These are phyloP conservation scores for Tamias sibiricus DNA, from an alignment of 2,113 vertebrate species.

Conservation along the genomic window DNA sequence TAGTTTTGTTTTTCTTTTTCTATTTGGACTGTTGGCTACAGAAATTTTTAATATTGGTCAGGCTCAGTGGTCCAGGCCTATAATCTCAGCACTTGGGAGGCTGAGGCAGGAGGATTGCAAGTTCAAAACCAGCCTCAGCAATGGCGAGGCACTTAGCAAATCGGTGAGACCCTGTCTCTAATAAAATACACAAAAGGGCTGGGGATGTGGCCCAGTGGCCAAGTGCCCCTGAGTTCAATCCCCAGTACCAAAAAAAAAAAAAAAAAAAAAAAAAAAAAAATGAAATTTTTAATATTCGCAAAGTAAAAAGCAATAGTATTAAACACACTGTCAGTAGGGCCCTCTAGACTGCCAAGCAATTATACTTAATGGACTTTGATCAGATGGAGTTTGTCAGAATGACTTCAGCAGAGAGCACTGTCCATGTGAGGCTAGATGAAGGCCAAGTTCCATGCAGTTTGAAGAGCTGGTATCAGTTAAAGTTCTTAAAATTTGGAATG, in stretches of 20 bases:
- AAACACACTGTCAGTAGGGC: not conserved
- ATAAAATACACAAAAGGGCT: too few relatives aligned
- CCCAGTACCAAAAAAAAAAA: too few relatives aligned
- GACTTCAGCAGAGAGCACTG: not conserved
- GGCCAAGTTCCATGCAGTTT: not conserved
- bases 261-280: too few relatives aligned
- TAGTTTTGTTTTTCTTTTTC: not conserved
- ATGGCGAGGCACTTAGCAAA: too few relatives aligned
- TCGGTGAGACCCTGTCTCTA: too few relatives aligned
- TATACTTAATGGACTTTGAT: not conserved
- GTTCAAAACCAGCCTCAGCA: too few relatives aligned
- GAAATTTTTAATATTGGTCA: conserved; percentile 21
- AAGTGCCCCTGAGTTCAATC: too few relatives aligned
- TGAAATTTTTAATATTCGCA: conserved; percentile 30
- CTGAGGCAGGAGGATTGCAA: too few relatives aligned
- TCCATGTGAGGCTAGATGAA: not conserved
- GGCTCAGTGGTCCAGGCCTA: too few relatives aligned
- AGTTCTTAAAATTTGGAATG: not conserved
- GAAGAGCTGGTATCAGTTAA: not conserved
- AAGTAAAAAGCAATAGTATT: conserved; percentile 30
- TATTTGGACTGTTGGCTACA: not conserved
- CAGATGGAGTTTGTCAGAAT: not conserved
- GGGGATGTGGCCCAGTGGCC: too few relatives aligned
- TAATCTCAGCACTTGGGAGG: too few relatives aligned
- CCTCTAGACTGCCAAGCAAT: not conserved